phyloP scores from a whole-genome alignment of 1,140 invertebrate species.

The Drosophila pandora region DNA sequence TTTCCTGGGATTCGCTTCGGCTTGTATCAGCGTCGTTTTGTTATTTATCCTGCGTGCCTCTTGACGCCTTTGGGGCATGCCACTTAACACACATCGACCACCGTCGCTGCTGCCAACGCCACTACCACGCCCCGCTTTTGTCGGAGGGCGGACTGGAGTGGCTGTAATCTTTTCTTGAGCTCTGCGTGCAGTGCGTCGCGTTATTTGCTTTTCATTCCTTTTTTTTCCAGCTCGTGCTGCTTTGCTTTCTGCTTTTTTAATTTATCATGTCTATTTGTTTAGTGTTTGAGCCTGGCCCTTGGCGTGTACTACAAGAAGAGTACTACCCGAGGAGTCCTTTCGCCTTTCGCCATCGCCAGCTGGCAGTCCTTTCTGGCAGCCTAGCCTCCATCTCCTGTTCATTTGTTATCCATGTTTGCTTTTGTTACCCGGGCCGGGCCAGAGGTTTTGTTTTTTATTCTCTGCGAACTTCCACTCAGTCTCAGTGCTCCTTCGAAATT shows the following conservation, averaged over 20 bases:
- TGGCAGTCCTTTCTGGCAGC: neutral
- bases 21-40: conserved; percentile 76
- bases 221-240: conserved; percentile 16
- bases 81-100: conserved; percentile 74
- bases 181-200: conserved; percentile 53
- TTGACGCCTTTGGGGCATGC: conserved; percentile 68
- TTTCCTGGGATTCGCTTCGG: conserved; percentile 15
- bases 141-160: conserved; percentile 7
- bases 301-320: conserved; percentile 53
- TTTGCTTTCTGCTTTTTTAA: conserved; percentile 77
- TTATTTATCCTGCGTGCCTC: conserved; percentile 74
- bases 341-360: too few relatives aligned
- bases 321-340: conserved; percentile 14
- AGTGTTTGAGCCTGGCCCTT: conserved; percentile 61
- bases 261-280: conserved; percentile 82
- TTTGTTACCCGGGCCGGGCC: conserved; percentile 31
- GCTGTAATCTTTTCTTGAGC: conserved; percentile 63
- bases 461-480: conserved; percentile 27
- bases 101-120: conserved; percentile 27
- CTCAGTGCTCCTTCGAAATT: conserved; percentile 43
- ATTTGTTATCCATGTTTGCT: conserved; percentile 78
- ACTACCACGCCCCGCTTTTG: conserved; percentile 48
- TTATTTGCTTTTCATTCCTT: conserved; percentile 45
- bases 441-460: conserved; percentile 24
- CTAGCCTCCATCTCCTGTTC: conserved; percentile 29